Percentiles rank a stretch among this genome's conserved stretches.
Evolutionary conservation across 2,113 vertebrate genomes (phyloP).

Genomic region (Mustela nigripes): DNA sequence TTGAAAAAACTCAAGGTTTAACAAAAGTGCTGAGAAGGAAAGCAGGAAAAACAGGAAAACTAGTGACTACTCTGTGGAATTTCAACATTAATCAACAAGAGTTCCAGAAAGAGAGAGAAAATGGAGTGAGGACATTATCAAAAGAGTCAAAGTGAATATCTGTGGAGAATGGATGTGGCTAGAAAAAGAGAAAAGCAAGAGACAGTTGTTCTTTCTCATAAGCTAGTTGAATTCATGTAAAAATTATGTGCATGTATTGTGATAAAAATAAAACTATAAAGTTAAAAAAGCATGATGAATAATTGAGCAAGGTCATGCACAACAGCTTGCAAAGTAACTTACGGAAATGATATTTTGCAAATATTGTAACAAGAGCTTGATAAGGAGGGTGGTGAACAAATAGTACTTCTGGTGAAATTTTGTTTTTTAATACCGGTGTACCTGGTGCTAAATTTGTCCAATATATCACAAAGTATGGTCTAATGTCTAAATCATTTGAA

Average conservation of each 20-base stretch:
- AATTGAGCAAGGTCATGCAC: background rate
- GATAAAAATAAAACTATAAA: background rate
- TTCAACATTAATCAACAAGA: background rate
- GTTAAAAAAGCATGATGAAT: background rate
- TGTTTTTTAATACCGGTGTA: background rate
- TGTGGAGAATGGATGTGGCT: background rate
- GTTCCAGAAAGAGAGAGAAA: background rate
- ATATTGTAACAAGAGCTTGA: background rate
- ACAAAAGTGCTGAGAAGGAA: background rate
- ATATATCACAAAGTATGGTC: background rate
- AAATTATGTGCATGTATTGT: background rate
- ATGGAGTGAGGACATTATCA: too few relatives aligned
- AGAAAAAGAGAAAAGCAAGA: background rate
- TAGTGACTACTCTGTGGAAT: background rate
- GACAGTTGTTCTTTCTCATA: background rate
- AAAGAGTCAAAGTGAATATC: background rate
- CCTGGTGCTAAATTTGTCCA: background rate
- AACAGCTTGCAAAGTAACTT: background rate
- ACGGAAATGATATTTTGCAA: background rate
- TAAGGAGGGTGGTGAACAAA: background rate
- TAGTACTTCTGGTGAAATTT: background rate
- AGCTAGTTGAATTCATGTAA: background rate
- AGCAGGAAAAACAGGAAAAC: background rate
- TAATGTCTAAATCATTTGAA: conserved; percentile 10
- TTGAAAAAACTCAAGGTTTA: background rate